Base-by-base conservation (phyloP, 1,140 invertebrate genomes). In the Zaprionus lachaisei region DNA sequence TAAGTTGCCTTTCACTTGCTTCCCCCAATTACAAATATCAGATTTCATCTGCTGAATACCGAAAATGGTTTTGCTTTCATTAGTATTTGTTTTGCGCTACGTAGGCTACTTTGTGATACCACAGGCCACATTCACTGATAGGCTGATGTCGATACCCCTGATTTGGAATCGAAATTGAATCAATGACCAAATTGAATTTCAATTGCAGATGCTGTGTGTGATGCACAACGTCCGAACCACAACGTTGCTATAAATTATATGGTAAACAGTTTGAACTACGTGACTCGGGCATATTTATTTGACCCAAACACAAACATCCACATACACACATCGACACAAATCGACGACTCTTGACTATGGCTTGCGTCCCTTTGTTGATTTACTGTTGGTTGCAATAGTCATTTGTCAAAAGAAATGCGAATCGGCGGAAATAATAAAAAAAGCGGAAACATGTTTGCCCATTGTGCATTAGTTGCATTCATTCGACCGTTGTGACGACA, bases 181-280 rank as follows among this genome's bases (percentile, higher is more conserved):
- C 38, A 31, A 24, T 44, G 9, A 14, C 26, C 9, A 24, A 70
- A 31, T 5, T 54, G 41, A 49, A 62, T 47, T n/a, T 28, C 47
- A 70, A 31, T 63, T 28, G 58, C 34, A 37, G 61, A 37, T 38
- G 22, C 17, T 6, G 17, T 31, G 38, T 41, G 17, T 49, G 65
- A 11, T 49, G 20, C 20, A 20, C 20, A 20, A 20, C 20, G 20
- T 22, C 55, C 47, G 44, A 14, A 17, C 15, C 26, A 49, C 49
- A 55, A 78, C 57, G 66, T 63, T 58, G 17, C 26, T n/a, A 74
- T 80, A 82, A 78, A 82, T 79, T 60, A 73, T 66, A 60, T 47
- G 28, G 56, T 70, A 58, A 69, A 67, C 57, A 44, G 60, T 79
- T 74, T 62, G 54, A 38, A 38, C 38, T 75, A 75, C 80, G 75